Evolutionary conservation across 2,113 vertebrate species (phyloP).

Genomic region (Myxocyprinus asiaticus): DNA sequence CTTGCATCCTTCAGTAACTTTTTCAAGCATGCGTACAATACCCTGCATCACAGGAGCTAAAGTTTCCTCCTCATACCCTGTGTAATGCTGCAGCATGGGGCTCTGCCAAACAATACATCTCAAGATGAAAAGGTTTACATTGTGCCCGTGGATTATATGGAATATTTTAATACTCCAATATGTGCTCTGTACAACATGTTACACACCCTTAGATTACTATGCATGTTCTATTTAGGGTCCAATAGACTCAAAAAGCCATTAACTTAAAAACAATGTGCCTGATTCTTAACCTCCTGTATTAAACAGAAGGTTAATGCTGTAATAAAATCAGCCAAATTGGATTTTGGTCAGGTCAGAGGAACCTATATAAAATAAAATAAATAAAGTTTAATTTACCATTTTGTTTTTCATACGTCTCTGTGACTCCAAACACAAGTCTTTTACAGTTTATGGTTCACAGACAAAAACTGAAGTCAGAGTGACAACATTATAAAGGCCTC

Average conservation of each 20-base stretch:
- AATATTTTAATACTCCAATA: not conserved
- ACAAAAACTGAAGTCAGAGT: not conserved
- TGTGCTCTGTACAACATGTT: not conserved
- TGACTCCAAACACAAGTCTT: no score
- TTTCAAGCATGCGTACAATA: conserved; percentile 60
- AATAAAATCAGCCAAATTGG: no score
- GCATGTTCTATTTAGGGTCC: no score
- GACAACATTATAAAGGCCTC: not conserved
- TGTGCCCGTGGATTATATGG: not conserved
- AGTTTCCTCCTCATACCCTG: conserved; percentile 32
- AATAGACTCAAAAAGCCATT: no score
- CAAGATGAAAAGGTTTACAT: not conserved
- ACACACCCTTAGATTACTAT: not conserved
- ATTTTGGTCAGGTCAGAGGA: no score
- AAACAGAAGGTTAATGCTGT: no score
- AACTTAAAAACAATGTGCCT: no score
- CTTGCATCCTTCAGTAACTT: not conserved
- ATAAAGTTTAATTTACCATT: no score
- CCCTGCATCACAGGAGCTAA: conserved; percentile 48
- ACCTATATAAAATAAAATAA: no score
- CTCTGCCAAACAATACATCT: not conserved
- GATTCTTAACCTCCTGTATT: no score
- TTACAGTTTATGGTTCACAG: not conserved
- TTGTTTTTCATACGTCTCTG: no score
- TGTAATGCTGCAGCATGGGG: conserved; percentile 14